phyloP scores from a whole-genome alignment of 2,888 invertebrate genomes.

The Agrilus cyanescens region DNA sequence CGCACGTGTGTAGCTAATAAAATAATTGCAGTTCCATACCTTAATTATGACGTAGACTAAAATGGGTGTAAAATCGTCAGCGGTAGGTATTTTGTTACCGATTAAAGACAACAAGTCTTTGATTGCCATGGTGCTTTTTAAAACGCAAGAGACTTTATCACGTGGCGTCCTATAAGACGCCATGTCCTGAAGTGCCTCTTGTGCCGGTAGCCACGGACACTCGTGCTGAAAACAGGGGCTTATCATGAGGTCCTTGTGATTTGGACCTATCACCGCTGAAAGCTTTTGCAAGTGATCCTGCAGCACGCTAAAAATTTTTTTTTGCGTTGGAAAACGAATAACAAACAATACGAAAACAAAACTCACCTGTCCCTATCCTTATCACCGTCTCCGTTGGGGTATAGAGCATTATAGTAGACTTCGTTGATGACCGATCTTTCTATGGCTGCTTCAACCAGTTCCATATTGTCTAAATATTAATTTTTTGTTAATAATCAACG shows the following conservation, averaged over 20 bases:
- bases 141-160: slow-evolving; percentile 69
- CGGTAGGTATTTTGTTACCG: slow-evolving; percentile 68
- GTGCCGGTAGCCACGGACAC: slow-evolving; percentile 93
- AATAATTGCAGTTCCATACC: slow-evolving; percentile 37
- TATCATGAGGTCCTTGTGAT: slow-evolving; percentile 70
- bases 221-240: slow-evolving; percentile 77
- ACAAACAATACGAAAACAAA: neutral
- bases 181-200: slow-evolving; percentile 76
- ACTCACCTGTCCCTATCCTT: slow-evolving; percentile 78
- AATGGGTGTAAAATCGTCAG: slow-evolving; percentile 94
- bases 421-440: slow-evolving; percentile 86
- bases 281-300: slow-evolving; percentile 82
- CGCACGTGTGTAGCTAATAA: neutral
- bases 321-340: slow-evolving; percentile 2
- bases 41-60: slow-evolving; percentile 92
- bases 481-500: slow-evolving; percentile 1
- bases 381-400: slow-evolving; percentile 96
- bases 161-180: slow-evolving; percentile 83
- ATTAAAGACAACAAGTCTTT: slow-evolving; percentile 87
- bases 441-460: slow-evolving; percentile 68
- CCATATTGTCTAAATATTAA: slow-evolving; percentile 30
- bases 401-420: slow-evolving; percentile 85
- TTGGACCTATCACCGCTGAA: slow-evolving; percentile 59
- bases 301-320: slow-evolving; percentile 51
- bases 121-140: slow-evolving; percentile 83